Conservation (phyloP, 2,888 invertebrate species). For the Chrysolina americana region DNA sequence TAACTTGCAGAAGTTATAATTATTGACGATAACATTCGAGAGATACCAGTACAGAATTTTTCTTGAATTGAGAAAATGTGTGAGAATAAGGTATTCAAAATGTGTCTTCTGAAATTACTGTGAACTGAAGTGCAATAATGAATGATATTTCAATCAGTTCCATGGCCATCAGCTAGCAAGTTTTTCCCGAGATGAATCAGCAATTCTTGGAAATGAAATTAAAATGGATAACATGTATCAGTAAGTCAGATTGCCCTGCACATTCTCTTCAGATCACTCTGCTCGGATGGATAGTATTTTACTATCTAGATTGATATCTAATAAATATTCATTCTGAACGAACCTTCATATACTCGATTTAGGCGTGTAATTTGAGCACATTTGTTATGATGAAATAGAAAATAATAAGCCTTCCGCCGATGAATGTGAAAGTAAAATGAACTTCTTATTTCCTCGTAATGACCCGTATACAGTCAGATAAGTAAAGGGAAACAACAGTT, state of each 20-base stretch:
- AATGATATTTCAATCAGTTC: no score
- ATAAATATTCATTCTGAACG: conserved; percentile 26
- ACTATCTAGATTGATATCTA: conserved; percentile 22
- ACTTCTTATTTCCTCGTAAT: conserved; percentile 38
- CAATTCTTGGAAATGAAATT: conserved; percentile 11
- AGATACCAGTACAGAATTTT: no score
- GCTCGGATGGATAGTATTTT: conserved; percentile 1
- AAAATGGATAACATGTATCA: conserved; percentile 19
- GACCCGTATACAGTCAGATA: conserved; percentile 40
- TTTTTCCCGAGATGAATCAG: neutral
- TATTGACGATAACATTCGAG: no score
- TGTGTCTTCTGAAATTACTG: no score
- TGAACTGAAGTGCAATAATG: no score
- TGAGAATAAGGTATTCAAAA: no score
- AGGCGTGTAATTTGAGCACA: conserved; percentile 30
- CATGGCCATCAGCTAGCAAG: neutral
- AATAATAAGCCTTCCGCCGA: conserved; percentile 34
- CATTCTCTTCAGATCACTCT: conserved; percentile 6
- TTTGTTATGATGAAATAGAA: conserved; percentile 37
- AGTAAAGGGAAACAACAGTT: conserved; percentile 36
- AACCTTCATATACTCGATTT: conserved; percentile 22
- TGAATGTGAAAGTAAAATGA: conserved; percentile 45
- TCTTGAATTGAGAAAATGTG: no score
- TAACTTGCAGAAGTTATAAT: no score
- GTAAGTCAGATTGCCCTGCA: neutral